phyloP scores from a whole-genome alignment of 2,888 invertebrate genomes.

The Oscheius sp. region DNA sequence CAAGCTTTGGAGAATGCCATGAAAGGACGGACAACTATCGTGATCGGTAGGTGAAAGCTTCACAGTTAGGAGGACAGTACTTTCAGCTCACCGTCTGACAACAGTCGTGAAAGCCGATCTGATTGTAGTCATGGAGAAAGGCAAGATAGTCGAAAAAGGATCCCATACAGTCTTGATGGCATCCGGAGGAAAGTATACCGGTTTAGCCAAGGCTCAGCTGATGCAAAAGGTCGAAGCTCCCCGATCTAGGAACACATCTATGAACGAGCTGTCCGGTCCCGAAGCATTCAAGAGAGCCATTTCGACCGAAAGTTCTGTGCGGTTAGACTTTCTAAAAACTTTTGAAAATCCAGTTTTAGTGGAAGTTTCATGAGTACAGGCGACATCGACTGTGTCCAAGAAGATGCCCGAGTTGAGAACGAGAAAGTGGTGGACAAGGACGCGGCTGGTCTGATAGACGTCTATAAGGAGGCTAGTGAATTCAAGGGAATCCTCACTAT shows the following conservation, averaged over 20 bases:
- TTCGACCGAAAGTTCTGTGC: constrained; percentile 1
- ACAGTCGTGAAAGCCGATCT: constrained; percentile 53
- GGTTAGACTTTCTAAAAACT: neutral
- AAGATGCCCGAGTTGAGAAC: neutral
- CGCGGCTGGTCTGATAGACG: constrained; percentile 43
- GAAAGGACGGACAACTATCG: constrained; percentile 56
- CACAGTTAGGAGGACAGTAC: no score
- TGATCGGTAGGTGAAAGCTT: constrained; percentile 41
- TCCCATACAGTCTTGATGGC: constrained; percentile 54
- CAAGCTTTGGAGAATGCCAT: constrained; percentile 61
- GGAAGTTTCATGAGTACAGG: constrained; percentile 28
- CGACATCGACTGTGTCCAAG: constrained; percentile 14
- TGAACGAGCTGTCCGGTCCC: constrained; percentile 2
- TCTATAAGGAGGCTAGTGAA: constrained; percentile 46
- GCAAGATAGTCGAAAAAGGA: constrained; percentile 57
- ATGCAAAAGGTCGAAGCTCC: constrained; percentile 3
- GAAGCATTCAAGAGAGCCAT: constrained; percentile 15
- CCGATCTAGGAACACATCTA: constrained; percentile 3
- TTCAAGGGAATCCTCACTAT: constrained; percentile 19
- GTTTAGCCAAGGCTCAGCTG: constrained; percentile 58
- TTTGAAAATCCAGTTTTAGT: neutral
- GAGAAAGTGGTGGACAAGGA: constrained; percentile 31
- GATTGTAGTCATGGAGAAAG: constrained; percentile 54
- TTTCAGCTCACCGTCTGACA: constrained; percentile 38
- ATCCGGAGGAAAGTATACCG: constrained; percentile 48